Percentiles rank a stretch among this genome's conserved stretches.
phyloP scores from a whole-genome alignment of 2,797 vertebrate species.

The Picus viridis region DNA sequence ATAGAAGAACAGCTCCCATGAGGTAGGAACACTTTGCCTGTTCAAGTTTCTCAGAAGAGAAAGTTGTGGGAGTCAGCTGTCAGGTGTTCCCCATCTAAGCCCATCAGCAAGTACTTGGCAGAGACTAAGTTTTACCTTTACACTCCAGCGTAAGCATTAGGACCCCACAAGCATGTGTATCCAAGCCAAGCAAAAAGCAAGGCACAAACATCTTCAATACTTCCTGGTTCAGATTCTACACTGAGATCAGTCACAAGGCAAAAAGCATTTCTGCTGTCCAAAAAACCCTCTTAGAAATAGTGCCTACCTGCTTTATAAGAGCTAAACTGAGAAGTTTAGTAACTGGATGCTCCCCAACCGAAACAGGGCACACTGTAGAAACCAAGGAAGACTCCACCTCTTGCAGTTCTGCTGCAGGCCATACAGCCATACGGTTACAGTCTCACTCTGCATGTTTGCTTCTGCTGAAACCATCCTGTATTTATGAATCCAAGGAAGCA shows the following conservation, averaged over 20 bases:
- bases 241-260: background rate
- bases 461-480: background rate
- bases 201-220: background rate
- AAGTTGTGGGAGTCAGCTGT: background rate
- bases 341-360: background rate
- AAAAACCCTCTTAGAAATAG: background rate
- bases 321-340: background rate
- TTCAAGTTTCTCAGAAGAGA: background rate
- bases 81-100: background rate
- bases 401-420: background rate
- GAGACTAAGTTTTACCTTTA: background rate
- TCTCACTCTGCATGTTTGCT: background rate
- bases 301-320: background rate
- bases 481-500: background rate
- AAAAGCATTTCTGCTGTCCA: background rate
- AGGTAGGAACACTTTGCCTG: background rate
- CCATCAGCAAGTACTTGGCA: background rate
- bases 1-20: background rate
- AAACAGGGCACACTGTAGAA: background rate
- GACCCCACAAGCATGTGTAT: accelerated
- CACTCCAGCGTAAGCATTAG: background rate
- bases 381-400: background rate
- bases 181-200: background rate
- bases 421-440: accelerated
- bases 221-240: background rate